Percentiles rank a stretch among this genome's conserved stretches.
Conservation (phyloP, 2,797 vertebrate genomes). For the Ambastaia sidthimunki region DNA sequence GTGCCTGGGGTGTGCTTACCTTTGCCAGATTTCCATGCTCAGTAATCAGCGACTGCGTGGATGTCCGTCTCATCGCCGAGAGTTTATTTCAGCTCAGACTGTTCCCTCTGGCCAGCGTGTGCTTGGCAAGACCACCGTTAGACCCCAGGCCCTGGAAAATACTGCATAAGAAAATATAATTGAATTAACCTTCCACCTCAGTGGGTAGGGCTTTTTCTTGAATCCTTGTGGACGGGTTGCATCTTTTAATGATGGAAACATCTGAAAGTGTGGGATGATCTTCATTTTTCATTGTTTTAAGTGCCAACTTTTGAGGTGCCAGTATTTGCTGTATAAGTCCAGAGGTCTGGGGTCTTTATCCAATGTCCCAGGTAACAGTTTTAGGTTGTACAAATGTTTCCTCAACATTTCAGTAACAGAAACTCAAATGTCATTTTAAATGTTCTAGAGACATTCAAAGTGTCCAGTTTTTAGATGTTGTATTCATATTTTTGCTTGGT, state of each 20-base stretch:
- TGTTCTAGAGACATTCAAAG: too few relatives aligned
- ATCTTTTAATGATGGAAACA: not conserved
- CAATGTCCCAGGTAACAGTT: not conserved
- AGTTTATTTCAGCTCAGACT: slow-evolving; percentile 48
- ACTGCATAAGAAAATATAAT: slow-evolving; percentile 15
- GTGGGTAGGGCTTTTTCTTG: slow-evolving; percentile 1
- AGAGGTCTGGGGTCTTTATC: not conserved
- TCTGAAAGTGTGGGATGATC: not conserved
- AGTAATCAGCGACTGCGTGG: slow-evolving; percentile 47
- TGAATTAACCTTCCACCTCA: slow-evolving; percentile 44
- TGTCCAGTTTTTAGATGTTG: too few relatives aligned
- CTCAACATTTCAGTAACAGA: too few relatives aligned
- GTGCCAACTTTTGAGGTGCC: not conserved
- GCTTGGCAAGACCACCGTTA: slow-evolving; percentile 40
- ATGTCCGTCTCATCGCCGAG: slow-evolving; percentile 35
- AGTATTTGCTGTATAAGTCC: not conserved
- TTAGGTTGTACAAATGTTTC: too few relatives aligned
- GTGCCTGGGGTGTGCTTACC: slow-evolving; percentile 75
- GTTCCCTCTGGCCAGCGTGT: slow-evolving; percentile 46
- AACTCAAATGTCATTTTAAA: too few relatives aligned
- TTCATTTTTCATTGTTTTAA: not conserved
- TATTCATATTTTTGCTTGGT: too few relatives aligned
- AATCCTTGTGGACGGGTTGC: not conserved
- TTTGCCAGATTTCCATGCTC: slow-evolving; percentile 60
- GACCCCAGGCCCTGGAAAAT: slow-evolving; percentile 45